phyloP scores from a whole-genome alignment of 2,888 invertebrate species.

The Drosophila flavopinicola region DNA sequence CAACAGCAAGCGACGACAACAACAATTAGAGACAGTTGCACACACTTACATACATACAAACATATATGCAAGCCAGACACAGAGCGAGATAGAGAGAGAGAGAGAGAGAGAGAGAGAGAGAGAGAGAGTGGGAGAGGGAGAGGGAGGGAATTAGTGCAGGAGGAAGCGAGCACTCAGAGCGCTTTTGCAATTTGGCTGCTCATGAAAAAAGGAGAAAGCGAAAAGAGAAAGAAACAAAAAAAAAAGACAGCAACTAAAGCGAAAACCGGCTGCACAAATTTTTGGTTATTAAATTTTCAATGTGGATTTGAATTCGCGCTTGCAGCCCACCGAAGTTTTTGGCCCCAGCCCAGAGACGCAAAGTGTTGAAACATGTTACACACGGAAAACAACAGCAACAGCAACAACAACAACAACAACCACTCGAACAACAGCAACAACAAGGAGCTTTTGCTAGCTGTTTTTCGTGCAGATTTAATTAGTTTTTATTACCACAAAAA shows the following conservation, averaged over 20 bases:
- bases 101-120: neutral
- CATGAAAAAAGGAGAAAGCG: constrained; percentile 13
- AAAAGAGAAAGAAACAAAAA: neutral
- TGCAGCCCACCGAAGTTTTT: constrained; percentile 32
- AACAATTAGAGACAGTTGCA: constrained; percentile 28
- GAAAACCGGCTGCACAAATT: constrained; percentile 53
- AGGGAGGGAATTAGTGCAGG: constrained; percentile 1
- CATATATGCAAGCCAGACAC: constrained; percentile 1
- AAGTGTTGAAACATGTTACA: constrained; percentile 77
- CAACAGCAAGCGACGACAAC: constrained; percentile 13
- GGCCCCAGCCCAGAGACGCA: constrained; percentile 57
- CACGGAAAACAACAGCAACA: constrained; percentile 21
- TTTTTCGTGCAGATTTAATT: constrained; percentile 71
- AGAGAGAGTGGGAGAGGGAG: constrained; percentile 14
- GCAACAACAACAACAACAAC: constrained; percentile 1
- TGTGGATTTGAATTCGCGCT: constrained; percentile 66
- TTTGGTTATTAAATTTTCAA: constrained; percentile 78
- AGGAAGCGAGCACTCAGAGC: constrained; percentile 18
- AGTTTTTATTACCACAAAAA: constrained; percentile 68
- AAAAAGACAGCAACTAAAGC: constrained; percentile 15
- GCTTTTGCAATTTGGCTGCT: constrained; percentile 52
- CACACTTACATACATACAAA: constrained; percentile 21
- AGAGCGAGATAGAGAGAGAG: neutral
- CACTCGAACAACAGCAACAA: constrained; percentile 26
- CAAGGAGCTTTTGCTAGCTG: constrained; percentile 37